Percentiles rank a stretch among this genome's conserved stretches.
Evolutionary conservation across 2,113 vertebrate genomes (phyloP).

Genomic region (Pituophis catenifer): DNA sequence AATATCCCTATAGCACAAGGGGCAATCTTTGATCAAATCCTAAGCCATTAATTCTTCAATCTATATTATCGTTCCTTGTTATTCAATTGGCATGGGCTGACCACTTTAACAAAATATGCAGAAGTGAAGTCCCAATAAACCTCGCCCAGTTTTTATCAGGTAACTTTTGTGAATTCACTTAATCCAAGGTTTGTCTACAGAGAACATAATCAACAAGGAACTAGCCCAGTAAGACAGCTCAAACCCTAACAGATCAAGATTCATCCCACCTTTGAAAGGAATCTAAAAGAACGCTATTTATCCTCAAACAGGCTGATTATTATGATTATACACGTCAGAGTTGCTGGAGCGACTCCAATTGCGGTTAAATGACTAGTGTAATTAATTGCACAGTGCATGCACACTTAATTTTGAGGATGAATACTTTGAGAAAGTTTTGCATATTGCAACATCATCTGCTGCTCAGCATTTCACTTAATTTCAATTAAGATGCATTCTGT

Average conservation of each 20-base stretch:
- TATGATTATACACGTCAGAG: background rate
- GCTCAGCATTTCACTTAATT: constrained; percentile 65
- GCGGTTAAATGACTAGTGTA: constrained; percentile 46
- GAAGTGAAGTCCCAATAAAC: constrained; percentile 32
- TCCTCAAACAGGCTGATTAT: constrained; percentile 38
- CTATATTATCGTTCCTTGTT: background rate
- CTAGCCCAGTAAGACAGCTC: constrained; percentile 28
- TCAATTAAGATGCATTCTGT: constrained; percentile 49
- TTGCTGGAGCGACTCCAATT: constrained; percentile 44
- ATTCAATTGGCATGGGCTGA: background rate
- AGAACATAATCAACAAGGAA: constrained; percentile 31
- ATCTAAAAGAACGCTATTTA: constrained; percentile 40
- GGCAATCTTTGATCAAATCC: background rate
- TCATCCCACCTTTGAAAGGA: constrained; percentile 9
- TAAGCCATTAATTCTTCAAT: background rate
- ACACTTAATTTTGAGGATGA: constrained; percentile 52
- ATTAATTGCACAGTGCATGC: constrained; percentile 43
- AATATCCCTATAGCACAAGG: background rate
- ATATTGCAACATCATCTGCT: constrained; percentile 32
- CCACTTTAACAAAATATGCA: constrained; percentile 22
- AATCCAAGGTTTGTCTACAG: constrained; percentile 22
- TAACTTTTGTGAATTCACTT: constrained; percentile 41
- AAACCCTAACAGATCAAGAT: constrained; percentile 29
- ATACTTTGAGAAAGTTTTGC: constrained; percentile 55
- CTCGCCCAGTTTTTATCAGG: constrained; percentile 1